Conservation (phyloP, 2,113 vertebrate species). For the Sturnira hondurensis region DNA sequence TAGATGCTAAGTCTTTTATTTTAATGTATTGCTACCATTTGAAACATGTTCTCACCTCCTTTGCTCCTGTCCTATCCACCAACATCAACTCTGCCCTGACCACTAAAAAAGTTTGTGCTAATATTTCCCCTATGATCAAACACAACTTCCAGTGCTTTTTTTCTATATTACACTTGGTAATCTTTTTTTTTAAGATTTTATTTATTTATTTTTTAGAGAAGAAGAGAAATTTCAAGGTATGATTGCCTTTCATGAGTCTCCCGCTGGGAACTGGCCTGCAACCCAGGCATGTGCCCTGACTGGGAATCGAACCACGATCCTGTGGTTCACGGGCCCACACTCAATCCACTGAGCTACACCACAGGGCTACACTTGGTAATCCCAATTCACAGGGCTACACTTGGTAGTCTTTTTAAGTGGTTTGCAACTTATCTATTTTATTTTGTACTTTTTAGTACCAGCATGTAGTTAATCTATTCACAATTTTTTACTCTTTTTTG, state of each 20-base stretch:
- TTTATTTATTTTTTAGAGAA: too few species aligned
- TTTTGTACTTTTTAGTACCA: neutral
- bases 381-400: too few species aligned
- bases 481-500: neutral
- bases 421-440: neutral
- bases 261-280: too few species aligned
- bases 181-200: too few species aligned
- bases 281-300: too few species aligned
- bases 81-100: neutral
- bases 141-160: neutral
- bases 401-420: neutral
- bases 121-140: neutral
- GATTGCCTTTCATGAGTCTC: too few species aligned
- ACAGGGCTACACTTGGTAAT: too few species aligned
- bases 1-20: neutral
- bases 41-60: neutral
- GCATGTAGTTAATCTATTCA: neutral
- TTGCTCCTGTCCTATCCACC: neutral
- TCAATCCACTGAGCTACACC: too few species aligned
- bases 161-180: neutral
- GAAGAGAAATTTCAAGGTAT: too few species aligned
- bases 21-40: neutral
- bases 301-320: too few species aligned
- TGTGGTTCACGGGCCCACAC: too few species aligned
- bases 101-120: neutral